Conservation (phyloP, 2,113 vertebrate species). For the Prochilodus magdalenae region DNA sequence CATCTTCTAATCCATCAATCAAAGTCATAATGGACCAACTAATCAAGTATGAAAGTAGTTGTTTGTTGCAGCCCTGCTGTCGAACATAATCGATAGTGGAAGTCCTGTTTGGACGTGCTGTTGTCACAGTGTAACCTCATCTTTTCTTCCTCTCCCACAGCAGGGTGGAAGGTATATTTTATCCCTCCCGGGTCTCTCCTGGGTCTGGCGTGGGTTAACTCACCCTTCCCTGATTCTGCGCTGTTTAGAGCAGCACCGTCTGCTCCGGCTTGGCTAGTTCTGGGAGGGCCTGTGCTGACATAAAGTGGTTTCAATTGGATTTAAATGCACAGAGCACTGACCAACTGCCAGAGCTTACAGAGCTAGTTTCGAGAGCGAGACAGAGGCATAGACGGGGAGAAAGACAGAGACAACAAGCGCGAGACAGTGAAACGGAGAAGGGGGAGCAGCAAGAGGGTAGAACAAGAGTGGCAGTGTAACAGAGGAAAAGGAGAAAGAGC, state of each 20-base stretch:
- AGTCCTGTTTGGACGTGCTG: background rate
- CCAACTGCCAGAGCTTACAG: constrained; percentile 54
- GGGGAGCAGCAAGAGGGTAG: constrained; percentile 19
- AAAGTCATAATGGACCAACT: no score
- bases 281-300: constrained; percentile 40
- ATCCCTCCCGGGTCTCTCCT: background rate
- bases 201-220: background rate
- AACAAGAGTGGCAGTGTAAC: constrained; percentile 34
- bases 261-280: constrained; percentile 29
- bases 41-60: no score
- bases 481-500: background rate
- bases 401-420: constrained; percentile 15
- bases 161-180: background rate
- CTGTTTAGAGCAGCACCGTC: background rate
- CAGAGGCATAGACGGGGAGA: constrained; percentile 30
- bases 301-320: constrained; percentile 59
- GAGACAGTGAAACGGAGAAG: constrained; percentile 40
- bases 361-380: constrained; percentile 23
- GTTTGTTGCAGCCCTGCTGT: no score
- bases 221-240: constrained; percentile 5
- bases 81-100: background rate
- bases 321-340: constrained; percentile 51
- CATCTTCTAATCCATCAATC: no score
- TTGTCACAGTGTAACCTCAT: background rate
- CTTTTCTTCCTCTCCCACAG: background rate